phyloP scores from a whole-genome alignment of 1,140 invertebrate species.

The Drosophila kohkoa region DNA sequence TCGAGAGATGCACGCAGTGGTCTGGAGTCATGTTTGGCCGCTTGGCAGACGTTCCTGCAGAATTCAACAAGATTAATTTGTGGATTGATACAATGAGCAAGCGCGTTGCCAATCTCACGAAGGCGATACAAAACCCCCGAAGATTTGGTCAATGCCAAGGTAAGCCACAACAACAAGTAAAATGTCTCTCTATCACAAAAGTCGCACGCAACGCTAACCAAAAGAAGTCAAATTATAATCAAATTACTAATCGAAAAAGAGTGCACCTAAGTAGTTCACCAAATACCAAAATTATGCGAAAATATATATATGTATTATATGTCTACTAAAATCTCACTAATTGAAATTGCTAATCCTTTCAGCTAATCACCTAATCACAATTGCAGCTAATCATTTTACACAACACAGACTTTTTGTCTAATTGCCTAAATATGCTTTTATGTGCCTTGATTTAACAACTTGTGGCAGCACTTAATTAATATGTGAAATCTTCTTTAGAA shows the following conservation, averaged over 20 bases:
- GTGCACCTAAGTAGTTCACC: slow-evolving; percentile 56
- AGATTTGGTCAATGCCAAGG: slow-evolving; percentile 91
- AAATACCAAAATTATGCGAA: slow-evolving; percentile 34
- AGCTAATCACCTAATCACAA: slow-evolving; percentile 64
- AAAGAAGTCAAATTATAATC: slow-evolving; percentile 36
- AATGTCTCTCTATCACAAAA: slow-evolving; percentile 51
- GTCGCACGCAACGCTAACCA: slow-evolving; percentile 74
- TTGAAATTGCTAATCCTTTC: slow-evolving; percentile 64
- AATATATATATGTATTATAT: slow-evolving; percentile 51
- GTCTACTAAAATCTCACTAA: slow-evolving; percentile 67
- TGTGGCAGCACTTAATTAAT: slow-evolving; percentile 29
- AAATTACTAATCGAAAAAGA: slow-evolving; percentile 54
- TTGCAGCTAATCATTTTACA: slow-evolving; percentile 74
- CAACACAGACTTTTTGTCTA: slow-evolving; percentile 47
- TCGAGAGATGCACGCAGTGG: slow-evolving; percentile 92
- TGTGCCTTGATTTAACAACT: slow-evolving; percentile 41
- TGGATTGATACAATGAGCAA: slow-evolving; percentile 92
- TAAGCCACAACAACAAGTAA: slow-evolving; percentile 81
- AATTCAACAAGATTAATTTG: slow-evolving; percentile 90
- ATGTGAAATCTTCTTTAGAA: slow-evolving; percentile 82
- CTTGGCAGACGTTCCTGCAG: slow-evolving; percentile 94
- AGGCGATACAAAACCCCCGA: slow-evolving; percentile 92
- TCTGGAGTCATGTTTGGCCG: slow-evolving; percentile 92
- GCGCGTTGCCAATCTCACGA: slow-evolving; percentile 88
- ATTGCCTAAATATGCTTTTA: slow-evolving; percentile 50